These are phyloP conservation scores for Amaurobius ferox DNA, from an alignment of 2,888 invertebrate species.

Conservation along the genomic window DNA sequence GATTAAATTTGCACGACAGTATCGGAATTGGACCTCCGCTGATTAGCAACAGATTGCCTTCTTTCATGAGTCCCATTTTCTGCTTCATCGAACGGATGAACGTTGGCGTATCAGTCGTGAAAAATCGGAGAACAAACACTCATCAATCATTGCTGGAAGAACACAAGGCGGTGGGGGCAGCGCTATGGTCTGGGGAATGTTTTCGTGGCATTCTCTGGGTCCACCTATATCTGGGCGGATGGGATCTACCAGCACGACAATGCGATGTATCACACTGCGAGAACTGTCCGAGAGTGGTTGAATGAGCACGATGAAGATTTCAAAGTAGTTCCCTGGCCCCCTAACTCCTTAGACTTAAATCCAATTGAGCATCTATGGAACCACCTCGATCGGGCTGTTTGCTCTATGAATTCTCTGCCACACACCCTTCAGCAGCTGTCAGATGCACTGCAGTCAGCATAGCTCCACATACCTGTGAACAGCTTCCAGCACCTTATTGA, in stretches of 20 bases:
- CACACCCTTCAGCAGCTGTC: not conserved
- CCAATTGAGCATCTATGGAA: not conserved
- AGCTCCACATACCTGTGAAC: not conserved
- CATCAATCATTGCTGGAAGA: too few species aligned
- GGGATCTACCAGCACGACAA: not conserved
- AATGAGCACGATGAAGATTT: not conserved
- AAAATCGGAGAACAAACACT: too few species aligned
- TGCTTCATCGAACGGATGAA: slow-evolving; percentile 10
- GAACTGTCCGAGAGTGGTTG: not conserved
- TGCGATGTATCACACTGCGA: not conserved
- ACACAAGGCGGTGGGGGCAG: not conserved
- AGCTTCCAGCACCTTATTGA: not conserved
- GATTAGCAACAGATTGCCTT: not conserved
- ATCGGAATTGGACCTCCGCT: not conserved
- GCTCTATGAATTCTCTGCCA: not conserved
- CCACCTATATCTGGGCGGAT: not conserved
- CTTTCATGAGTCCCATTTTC: not conserved
- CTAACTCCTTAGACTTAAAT: not conserved
- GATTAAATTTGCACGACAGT: not conserved
- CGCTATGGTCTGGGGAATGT: not conserved
- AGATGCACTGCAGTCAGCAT: not conserved
- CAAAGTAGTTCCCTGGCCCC: not conserved
- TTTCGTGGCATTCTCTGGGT: too few species aligned
- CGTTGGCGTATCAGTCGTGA: too few species aligned
- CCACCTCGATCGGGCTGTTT: not conserved